Percentiles rank a stretch among this genome's conserved stretches.
These are phyloP conservation scores for Pecten maximus DNA, from an alignment of 2,888 invertebrate species.

Conservation along the genomic window DNA sequence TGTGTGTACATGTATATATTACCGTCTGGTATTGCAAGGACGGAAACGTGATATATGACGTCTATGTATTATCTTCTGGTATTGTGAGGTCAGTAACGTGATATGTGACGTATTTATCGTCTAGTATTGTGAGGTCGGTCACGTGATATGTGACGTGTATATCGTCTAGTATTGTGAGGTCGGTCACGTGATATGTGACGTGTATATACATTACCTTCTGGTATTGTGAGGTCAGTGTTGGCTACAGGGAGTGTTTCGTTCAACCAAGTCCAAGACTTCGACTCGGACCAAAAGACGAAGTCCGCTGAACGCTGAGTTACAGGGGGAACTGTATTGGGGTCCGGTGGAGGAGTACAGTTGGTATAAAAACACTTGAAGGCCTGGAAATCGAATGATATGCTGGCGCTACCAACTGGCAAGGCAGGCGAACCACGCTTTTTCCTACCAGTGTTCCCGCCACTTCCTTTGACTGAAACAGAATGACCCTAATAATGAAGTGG, in stretches of 20 bases:
- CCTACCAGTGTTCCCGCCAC: slow-evolving; percentile 35
- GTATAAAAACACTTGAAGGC: slow-evolving; percentile 70
- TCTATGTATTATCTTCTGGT: slow-evolving; percentile 60
- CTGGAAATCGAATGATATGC: slow-evolving; percentile 41
- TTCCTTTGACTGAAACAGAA: background rate
- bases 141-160: no score
- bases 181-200: no score
- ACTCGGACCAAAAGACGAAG: slow-evolving; percentile 63
- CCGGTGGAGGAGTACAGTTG: slow-evolving; percentile 75
- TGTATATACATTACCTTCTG: slow-evolving; percentile 62
- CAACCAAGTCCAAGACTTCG: slow-evolving; percentile 59
- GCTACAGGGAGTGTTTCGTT: slow-evolving; percentile 62
- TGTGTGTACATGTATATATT: no score
- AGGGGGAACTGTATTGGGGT: slow-evolving; percentile 65
- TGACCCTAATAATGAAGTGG: no score
- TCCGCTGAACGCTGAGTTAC: slow-evolving; percentile 52
- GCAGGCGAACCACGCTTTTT: slow-evolving; percentile 46
- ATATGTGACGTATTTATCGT: no score
- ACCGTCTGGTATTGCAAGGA: no score
- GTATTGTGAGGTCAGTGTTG: slow-evolving; percentile 66
- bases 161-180: no score
- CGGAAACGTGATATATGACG: no score
- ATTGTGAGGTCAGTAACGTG: slow-evolving; percentile 70
- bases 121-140: no score
- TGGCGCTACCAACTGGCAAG: background rate